phyloP scores from a whole-genome alignment of 2,888 invertebrate species.

The Chydorus sphaericus region DNA sequence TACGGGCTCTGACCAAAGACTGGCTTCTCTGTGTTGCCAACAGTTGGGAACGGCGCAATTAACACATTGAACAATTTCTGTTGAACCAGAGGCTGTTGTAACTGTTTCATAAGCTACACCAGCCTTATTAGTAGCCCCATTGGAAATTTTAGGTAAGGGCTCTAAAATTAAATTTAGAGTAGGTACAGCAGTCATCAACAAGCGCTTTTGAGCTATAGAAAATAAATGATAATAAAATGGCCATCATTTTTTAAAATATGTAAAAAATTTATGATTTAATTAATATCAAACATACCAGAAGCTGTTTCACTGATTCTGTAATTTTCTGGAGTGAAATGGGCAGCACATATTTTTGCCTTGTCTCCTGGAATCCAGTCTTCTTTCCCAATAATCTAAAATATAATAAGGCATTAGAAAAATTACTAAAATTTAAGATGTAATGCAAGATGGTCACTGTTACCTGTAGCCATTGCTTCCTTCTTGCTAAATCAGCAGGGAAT shows the following conservation, averaged over 20 bases:
- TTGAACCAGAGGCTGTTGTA: neutral
- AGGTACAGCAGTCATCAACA: neutral
- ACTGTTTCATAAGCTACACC: neutral
- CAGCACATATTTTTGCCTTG: neutral
- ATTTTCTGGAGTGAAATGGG: neutral
- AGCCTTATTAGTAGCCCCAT: neutral
- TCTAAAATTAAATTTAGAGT: neutral
- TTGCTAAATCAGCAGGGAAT: neutral
- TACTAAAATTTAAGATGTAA: neutral
- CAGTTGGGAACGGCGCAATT: neutral
- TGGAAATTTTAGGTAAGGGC: neutral
- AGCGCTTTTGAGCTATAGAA: neutral
- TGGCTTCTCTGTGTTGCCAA: neutral
- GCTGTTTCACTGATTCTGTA: neutral
- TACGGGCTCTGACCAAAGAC: neutral
- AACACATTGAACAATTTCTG: no score
- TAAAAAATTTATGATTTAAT: neutral
- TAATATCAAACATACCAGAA: no score
- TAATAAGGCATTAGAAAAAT: neutral
- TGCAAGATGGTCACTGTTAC: neutral
- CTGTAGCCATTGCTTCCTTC: neutral
- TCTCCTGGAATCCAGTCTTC: conserved; percentile 1
- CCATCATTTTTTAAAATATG: neutral
- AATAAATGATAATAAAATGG: neutral
- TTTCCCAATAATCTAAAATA: neutral